Percentiles rank a stretch among this genome's conserved stretches.
These are phyloP conservation scores for Crepidodera aurea DNA, from an alignment of 2,888 invertebrate genomes.

Conservation along the genomic window DNA sequence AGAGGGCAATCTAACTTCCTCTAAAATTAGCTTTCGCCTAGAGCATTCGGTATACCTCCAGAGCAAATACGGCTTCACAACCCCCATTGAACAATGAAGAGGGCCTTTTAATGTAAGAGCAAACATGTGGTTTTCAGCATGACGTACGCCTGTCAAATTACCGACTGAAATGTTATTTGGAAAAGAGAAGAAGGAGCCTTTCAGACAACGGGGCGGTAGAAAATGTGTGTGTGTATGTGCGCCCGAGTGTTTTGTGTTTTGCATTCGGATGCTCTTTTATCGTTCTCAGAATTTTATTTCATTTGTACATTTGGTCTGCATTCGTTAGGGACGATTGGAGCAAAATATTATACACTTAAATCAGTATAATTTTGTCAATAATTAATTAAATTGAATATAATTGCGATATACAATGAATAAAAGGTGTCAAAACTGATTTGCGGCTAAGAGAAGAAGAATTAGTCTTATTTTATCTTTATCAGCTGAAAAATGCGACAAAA, in stretches of 20 bases:
- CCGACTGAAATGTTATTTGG: slow-evolving; percentile 29
- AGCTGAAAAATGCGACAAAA: too few relatives aligned
- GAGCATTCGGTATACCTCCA: slow-evolving; percentile 22
- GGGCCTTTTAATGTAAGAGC: slow-evolving; percentile 40
- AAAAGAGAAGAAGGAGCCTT: slow-evolving; percentile 29
- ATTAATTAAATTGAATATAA: too few relatives aligned
- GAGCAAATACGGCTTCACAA: slow-evolving; percentile 28
- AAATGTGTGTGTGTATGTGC: too few relatives aligned
- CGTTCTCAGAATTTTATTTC: slow-evolving; percentile 25
- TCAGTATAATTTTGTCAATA: too few relatives aligned
- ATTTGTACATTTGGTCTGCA: slow-evolving; percentile 6
- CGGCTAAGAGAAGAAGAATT: too few relatives aligned
- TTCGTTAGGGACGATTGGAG: neutral
- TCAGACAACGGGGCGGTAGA: slow-evolving; percentile 26
- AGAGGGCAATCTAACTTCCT: slow-evolving; percentile 12
- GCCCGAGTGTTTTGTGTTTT: slow-evolving; percentile 20
- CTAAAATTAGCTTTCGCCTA: slow-evolving; percentile 17
- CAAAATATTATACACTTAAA: too few relatives aligned
- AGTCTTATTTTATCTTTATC: too few relatives aligned
- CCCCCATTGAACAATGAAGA: slow-evolving; percentile 32
- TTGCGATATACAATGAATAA: too few relatives aligned
- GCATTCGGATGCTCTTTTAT: slow-evolving; percentile 25
- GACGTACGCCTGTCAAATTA: slow-evolving; percentile 35
- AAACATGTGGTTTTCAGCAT: slow-evolving; percentile 40
- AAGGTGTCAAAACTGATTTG: too few relatives aligned